These are phyloP conservation scores for Bagarius yarrelli DNA, from an alignment of 2,113 vertebrate species.

Conservation along the genomic window DNA sequence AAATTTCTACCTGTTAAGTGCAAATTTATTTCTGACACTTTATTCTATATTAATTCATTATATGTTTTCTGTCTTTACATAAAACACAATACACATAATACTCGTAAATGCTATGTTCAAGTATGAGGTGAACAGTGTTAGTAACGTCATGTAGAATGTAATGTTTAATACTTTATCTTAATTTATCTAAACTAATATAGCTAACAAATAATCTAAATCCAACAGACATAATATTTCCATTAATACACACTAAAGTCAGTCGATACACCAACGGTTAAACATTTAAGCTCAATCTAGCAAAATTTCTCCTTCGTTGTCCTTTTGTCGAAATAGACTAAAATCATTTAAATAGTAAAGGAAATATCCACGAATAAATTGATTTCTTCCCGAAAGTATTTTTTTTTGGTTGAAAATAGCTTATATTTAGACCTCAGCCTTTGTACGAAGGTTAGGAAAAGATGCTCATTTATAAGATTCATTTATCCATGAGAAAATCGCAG, in stretches of 20 bases:
- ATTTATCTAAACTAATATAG: background rate
- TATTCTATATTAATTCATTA: background rate
- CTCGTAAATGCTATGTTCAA: too few relatives aligned
- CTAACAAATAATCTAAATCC: background rate
- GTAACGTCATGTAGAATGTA: too few relatives aligned
- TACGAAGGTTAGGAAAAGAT: background rate
- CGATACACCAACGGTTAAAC: background rate
- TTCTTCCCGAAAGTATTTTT: background rate
- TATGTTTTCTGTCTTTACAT: background rate
- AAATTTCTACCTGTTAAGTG: background rate
- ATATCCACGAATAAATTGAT: background rate
- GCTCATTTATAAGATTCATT: too few relatives aligned
- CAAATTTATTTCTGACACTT: background rate
- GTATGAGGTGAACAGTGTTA: too few relatives aligned
- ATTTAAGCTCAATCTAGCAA: too few relatives aligned
- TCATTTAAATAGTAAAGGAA: background rate
- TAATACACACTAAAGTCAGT: background rate
- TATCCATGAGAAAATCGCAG: too few relatives aligned
- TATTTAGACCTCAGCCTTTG: background rate
- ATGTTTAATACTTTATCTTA: too few relatives aligned
- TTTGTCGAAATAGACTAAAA: too few relatives aligned
- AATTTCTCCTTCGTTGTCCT: too few relatives aligned
- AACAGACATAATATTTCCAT: background rate
- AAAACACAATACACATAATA: background rate
- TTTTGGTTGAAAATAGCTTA: background rate